phyloP scores from a whole-genome alignment of 2,113 vertebrate genomes.

The Gasterosteus nipponicus region DNA sequence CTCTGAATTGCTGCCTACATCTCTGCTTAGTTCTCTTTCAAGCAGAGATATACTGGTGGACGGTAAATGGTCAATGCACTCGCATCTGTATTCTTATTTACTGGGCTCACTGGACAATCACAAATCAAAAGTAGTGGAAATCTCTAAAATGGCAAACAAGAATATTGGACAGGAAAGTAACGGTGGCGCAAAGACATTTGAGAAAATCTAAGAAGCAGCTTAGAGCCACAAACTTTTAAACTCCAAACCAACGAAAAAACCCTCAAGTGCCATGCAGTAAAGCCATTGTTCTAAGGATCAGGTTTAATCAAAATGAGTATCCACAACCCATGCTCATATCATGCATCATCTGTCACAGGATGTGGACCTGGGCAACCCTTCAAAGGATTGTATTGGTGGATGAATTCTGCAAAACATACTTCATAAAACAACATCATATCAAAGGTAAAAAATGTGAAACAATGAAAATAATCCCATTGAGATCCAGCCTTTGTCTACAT shows the following conservation, averaged over 20 bases:
- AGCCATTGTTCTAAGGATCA: no score
- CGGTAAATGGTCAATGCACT: neutral
- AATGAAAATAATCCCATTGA: neutral
- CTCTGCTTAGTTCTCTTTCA: neutral
- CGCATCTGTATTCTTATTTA: neutral
- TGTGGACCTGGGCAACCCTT: neutral
- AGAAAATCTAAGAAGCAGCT: neutral
- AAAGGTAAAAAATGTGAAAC: constrained; percentile 8
- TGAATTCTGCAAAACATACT: neutral
- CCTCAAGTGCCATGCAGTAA: no score
- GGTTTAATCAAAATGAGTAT: no score
- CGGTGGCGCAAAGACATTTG: neutral
- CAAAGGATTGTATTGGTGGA: neutral
- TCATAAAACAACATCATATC: constrained; percentile 5
- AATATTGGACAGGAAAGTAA: neutral
- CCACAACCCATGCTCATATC: neutral
- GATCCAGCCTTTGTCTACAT: neutral
- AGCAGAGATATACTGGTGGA: neutral
- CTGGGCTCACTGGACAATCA: neutral
- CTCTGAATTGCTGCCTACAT: neutral
- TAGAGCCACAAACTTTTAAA: neutral
- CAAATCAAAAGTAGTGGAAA: neutral
- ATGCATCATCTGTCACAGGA: neutral
- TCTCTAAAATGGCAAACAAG: neutral
- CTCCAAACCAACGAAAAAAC: neutral